Evolutionary conservation across 2,113 vertebrate genomes (phyloP).

Genomic region (Dascyllus trimaculatus): DNA sequence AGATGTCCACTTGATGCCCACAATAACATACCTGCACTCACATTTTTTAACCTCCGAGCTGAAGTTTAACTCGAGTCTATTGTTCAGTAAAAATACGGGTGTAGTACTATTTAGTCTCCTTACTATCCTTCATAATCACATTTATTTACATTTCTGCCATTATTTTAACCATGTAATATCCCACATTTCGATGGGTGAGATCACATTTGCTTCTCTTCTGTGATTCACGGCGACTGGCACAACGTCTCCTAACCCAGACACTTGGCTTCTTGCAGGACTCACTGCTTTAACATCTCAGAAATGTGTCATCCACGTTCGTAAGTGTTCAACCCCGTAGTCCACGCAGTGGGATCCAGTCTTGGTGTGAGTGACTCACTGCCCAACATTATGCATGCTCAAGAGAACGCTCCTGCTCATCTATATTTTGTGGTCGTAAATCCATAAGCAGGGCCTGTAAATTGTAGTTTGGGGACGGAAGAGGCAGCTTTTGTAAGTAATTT

Average conservation of each 20-base stretch:
- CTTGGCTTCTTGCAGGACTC: slow-evolving; percentile 52
- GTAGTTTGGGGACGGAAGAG: neutral
- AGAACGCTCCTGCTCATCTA: slow-evolving; percentile 41
- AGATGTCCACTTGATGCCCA: slow-evolving; percentile 37
- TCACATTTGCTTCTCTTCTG: slow-evolving; percentile 39
- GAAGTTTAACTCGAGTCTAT: slow-evolving; percentile 1
- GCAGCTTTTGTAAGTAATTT: neutral
- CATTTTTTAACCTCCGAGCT: slow-evolving; percentile 21
- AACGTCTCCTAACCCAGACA: slow-evolving; percentile 45
- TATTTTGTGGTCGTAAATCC: slow-evolving; percentile 26
- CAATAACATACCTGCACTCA: slow-evolving; percentile 21
- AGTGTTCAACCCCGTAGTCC: slow-evolving; percentile 49
- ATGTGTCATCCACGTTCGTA: slow-evolving; percentile 51
- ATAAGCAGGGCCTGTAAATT: slow-evolving; percentile 12
- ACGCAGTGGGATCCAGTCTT: slow-evolving; percentile 59
- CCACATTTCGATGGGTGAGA: slow-evolving; percentile 15
- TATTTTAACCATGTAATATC: slow-evolving; percentile 24
- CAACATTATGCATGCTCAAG: slow-evolving; percentile 27
- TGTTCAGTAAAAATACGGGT: neutral
- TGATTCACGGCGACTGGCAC: slow-evolving; percentile 55
- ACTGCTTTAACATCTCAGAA: slow-evolving; percentile 43
- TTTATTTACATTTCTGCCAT: slow-evolving; percentile 16
- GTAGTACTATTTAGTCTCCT: neutral
- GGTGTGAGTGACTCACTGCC: slow-evolving; percentile 58
- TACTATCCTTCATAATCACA: neutral